Evolutionary conservation across 2,797 vertebrate genomes (phyloP).

Genomic region (Micromesistius poutassou): DNA sequence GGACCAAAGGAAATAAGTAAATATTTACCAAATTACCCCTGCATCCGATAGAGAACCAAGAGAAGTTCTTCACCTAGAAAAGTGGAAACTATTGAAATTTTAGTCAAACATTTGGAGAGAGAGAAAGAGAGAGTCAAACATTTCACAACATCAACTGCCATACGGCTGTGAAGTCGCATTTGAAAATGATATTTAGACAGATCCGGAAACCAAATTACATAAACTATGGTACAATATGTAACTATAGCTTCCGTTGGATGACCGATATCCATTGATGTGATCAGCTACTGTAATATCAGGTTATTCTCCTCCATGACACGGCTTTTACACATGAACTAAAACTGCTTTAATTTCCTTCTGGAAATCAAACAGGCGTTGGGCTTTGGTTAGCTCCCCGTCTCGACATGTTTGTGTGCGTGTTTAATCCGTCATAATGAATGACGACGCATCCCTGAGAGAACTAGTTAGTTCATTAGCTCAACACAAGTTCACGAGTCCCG

Average conservation of each 20-base stretch:
- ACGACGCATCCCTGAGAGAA: too few species aligned
- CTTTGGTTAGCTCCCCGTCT: too few species aligned
- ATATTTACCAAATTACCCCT: too few species aligned
- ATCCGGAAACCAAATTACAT: not conserved
- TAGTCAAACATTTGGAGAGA: too few species aligned
- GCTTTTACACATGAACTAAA: slow-evolving; percentile 17
- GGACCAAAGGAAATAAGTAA: too few species aligned
- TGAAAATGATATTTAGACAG: not conserved
- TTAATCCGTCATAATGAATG: not conserved
- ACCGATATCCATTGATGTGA: not conserved
- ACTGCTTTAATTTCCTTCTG: slow-evolving; percentile 4
- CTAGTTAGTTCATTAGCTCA: not conserved
- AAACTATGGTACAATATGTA: not conserved
- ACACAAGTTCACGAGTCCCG: not conserved
- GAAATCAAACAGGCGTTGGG: too few species aligned
- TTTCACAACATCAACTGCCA: not conserved
- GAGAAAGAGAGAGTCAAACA: too few species aligned
- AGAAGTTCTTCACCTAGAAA: too few species aligned
- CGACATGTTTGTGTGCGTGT: not conserved
- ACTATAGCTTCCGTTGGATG: not conserved
- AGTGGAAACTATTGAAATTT: too few species aligned
- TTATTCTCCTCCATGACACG: slow-evolving; percentile 3
- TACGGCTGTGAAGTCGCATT: not conserved
- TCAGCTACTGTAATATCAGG: too few species aligned
- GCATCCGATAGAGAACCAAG: too few species aligned